Conservation (phyloP, 2,113 vertebrate species). For the Heloderma charlesbogerti region DNA sequence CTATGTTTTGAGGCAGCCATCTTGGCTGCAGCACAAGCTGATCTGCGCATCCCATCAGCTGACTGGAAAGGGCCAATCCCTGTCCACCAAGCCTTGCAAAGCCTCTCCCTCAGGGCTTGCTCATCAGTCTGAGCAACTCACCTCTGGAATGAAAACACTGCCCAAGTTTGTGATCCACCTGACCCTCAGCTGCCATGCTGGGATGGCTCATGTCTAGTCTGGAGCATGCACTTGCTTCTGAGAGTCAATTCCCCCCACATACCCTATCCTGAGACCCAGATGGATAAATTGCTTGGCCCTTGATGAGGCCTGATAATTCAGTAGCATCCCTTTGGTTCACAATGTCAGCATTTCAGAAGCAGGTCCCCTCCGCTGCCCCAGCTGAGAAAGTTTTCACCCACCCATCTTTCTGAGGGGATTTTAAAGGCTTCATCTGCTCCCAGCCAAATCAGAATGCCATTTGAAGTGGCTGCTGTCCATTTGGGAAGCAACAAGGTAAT, state of each 20-base stretch:
- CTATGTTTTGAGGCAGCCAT: not conserved
- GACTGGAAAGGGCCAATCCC: not conserved
- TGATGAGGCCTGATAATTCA: too few species aligned
- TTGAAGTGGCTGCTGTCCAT: not conserved
- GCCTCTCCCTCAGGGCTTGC: not conserved
- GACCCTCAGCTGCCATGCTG: too few species aligned
- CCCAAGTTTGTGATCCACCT: too few species aligned
- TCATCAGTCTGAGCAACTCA: too few species aligned
- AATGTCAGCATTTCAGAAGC: not conserved
- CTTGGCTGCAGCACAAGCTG: too few species aligned
- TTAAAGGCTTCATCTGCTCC: not conserved
- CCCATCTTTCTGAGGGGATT: not conserved
- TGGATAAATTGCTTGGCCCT: too few species aligned
- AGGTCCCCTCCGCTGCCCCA: not conserved
- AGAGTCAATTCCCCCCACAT: too few species aligned
- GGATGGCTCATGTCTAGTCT: too few species aligned
- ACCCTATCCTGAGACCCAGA: too few species aligned
- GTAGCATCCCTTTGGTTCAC: not conserved
- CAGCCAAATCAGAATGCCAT: not conserved
- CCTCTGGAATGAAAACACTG: too few species aligned
- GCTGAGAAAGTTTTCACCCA: not conserved
- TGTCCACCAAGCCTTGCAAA: not conserved
- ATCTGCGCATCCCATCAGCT: not conserved
- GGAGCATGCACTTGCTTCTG: too few species aligned
- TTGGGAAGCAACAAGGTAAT: slow-evolving; percentile 3